Evolutionary conservation across 2,888 invertebrate species (phyloP).

Genomic region (Sphaerophoria taeniata): DNA sequence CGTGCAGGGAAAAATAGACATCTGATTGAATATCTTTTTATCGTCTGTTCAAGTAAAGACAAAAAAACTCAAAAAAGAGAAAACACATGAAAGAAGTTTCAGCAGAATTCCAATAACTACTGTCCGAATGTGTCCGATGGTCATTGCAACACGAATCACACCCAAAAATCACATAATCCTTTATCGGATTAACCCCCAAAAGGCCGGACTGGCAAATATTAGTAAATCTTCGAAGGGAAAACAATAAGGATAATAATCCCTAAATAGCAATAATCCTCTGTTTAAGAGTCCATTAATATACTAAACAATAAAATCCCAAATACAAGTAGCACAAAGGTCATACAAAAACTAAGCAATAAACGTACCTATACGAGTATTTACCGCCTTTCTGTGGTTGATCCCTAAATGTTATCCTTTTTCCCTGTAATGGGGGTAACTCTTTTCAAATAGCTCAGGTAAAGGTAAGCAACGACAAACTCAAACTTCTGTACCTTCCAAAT

Average conservation of each 20-base stretch:
- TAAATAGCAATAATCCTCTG: slow-evolving; percentile 69
- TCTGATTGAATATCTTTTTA: slow-evolving; percentile 26
- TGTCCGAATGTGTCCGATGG: slow-evolving; percentile 28
- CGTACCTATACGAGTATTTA: slow-evolving; percentile 7
- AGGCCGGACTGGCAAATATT: slow-evolving; percentile 70
- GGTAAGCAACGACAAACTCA: background rate
- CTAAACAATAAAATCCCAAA: slow-evolving; percentile 51
- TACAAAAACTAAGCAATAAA: slow-evolving; percentile 25
- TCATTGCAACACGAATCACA: slow-evolving; percentile 45
- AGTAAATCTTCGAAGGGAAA: slow-evolving; percentile 63
- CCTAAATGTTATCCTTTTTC: slow-evolving; percentile 45
- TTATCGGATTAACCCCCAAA: slow-evolving; percentile 69
- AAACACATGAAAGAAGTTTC: slow-evolving; percentile 26
- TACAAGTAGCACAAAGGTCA: slow-evolving; percentile 16
- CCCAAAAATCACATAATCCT: slow-evolving; percentile 58
- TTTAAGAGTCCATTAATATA: slow-evolving; percentile 67
- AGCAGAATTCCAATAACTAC: slow-evolving; percentile 19
- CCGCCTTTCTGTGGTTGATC: slow-evolving; percentile 33
- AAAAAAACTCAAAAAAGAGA: background rate
- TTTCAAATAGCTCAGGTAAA: slow-evolving; percentile 32
- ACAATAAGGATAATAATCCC: slow-evolving; percentile 73
- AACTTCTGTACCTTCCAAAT: background rate
- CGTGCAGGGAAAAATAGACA: slow-evolving; percentile 7
- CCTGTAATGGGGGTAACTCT: slow-evolving; percentile 43
- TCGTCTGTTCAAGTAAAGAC: background rate